Conservation (phyloP, 1,140 invertebrate genomes). For the Zeugodacus cucurbitae region DNA sequence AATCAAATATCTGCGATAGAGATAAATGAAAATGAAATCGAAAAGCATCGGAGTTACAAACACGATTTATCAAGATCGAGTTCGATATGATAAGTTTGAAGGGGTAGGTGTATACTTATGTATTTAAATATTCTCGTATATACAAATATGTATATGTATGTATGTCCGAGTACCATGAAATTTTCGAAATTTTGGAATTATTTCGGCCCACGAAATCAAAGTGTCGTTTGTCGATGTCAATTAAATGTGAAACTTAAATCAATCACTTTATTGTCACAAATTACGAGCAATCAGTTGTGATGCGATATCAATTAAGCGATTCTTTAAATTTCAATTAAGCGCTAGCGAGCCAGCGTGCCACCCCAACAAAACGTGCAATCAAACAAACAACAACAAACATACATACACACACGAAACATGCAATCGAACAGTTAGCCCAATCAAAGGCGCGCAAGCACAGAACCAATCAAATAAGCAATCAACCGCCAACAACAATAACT, state of each 20-base stretch:
- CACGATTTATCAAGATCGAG: conserved; percentile 11
- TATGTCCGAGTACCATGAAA: not conserved
- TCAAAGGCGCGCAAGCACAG: not conserved
- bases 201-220: not conserved
- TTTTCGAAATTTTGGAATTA: not conserved
- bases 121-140: not conserved
- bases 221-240: conserved; percentile 28
- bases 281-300: conserved; percentile 26
- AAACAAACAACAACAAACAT: not conserved
- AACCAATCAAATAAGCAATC: conserved; percentile 35
- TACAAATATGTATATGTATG: not conserved
- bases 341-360: not conserved
- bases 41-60: not conserved
- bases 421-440: conserved; percentile 25
- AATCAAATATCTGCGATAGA: not conserved
- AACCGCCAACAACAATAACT: not conserved
- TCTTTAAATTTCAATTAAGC: conserved; percentile 39
- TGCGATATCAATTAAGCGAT: conserved; percentile 39
- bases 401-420: not conserved
- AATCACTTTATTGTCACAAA: conserved; percentile 37
- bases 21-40: not conserved
- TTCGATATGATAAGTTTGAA: not conserved
- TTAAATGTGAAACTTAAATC: conserved; percentile 29
- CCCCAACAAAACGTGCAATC: not conserved
- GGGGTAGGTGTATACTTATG: not conserved